phyloP scores from a whole-genome alignment of 2,113 vertebrate genomes.

The Clarias magur region DNA sequence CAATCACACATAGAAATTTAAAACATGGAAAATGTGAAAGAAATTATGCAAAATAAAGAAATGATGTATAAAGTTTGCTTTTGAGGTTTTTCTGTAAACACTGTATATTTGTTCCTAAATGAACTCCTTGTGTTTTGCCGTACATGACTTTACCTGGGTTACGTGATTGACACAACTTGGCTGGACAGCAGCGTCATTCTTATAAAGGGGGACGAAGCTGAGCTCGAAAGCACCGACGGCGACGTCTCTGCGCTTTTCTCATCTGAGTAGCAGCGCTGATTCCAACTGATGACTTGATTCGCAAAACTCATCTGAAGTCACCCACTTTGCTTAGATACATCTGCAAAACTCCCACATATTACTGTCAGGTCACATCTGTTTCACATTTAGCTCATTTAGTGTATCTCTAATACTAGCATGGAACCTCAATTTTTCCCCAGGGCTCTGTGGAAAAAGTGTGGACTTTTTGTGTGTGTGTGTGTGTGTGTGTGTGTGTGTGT shows the following conservation, averaged over 20 bases:
- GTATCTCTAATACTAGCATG: neutral
- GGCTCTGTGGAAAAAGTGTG: neutral
- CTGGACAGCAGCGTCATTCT: neutral
- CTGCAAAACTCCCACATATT: conserved; percentile 21
- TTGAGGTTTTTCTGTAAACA: neutral
- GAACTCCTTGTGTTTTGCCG: neutral
- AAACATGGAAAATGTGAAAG: no score
- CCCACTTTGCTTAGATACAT: conserved; percentile 29
- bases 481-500: no score
- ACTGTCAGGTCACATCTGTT: conserved; percentile 11
- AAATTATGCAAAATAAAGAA: neutral
- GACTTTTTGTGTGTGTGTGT: neutral
- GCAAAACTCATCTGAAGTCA: conserved; percentile 1
- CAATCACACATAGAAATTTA: no score
- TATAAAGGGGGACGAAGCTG: neutral
- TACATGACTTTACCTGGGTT: neutral
- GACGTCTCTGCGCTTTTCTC: conserved; percentile 23
- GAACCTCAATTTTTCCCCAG: neutral
- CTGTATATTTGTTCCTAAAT: neutral
- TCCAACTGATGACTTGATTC: conserved; percentile 26
- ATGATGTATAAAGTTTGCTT: neutral
- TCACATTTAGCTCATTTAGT: conserved; percentile 7
- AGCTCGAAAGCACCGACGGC: neutral
- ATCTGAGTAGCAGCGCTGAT: conserved; percentile 17
- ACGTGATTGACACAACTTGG: neutral